phyloP scores from a whole-genome alignment of 2,113 vertebrate species.

The Halichoeres trimaculatus region DNA sequence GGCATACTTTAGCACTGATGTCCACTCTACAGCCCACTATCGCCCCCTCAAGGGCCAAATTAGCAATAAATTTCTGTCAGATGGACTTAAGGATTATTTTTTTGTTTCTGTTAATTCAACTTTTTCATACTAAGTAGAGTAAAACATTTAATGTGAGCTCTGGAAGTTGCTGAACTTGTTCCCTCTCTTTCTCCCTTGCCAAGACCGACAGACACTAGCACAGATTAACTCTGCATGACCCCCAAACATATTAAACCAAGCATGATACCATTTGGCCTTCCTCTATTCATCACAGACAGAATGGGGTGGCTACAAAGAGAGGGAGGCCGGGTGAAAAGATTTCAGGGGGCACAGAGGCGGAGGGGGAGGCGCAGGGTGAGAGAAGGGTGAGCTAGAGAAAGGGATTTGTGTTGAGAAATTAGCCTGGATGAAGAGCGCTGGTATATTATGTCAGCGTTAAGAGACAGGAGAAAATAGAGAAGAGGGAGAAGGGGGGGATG shows the following conservation, averaged over 20 bases:
- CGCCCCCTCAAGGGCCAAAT: slow-evolving; percentile 69
- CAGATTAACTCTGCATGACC: slow-evolving; percentile 60
- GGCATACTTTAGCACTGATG: slow-evolving; percentile 39
- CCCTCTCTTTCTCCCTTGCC: background rate
- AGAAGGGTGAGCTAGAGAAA: slow-evolving; percentile 71
- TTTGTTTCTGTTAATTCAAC: background rate
- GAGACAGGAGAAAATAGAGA: slow-evolving; percentile 57
- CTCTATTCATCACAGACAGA: slow-evolving; percentile 67
- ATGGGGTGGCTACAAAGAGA: slow-evolving; percentile 48
- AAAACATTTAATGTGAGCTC: slow-evolving; percentile 2
- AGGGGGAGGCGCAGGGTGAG: slow-evolving; percentile 56
- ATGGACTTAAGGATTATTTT: background rate
- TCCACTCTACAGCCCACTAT: slow-evolving; percentile 51
- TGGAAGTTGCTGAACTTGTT: slow-evolving; percentile 33
- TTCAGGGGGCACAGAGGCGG: slow-evolving; percentile 14
- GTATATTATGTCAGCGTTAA: slow-evolving; percentile 81
- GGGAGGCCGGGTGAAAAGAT: slow-evolving; percentile 52
- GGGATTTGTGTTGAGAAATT: slow-evolving; percentile 78
- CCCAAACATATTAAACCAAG: slow-evolving; percentile 64
- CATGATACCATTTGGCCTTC: slow-evolving; percentile 68
- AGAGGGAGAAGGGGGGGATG: slow-evolving; percentile 36
- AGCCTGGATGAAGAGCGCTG: slow-evolving; percentile 78
- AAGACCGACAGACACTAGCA: slow-evolving; percentile 18
- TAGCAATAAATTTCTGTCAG: background rate
- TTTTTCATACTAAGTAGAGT: background rate